Percentiles rank a stretch among this genome's conserved stretches.
Evolutionary conservation across 2,113 vertebrate species (phyloP).

Genomic region (Vanacampus margaritifer): DNA sequence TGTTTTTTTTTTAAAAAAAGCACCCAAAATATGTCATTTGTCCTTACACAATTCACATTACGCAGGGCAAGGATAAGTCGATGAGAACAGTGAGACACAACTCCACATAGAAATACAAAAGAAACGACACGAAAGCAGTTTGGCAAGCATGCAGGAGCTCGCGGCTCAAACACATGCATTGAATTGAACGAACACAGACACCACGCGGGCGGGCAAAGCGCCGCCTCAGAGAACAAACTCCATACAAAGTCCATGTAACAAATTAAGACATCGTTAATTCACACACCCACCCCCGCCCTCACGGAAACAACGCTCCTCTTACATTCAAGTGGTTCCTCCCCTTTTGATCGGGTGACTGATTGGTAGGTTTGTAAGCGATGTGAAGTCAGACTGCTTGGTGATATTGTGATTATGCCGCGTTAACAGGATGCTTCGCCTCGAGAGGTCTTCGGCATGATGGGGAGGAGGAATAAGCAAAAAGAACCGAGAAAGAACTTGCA

Average conservation of each 20-base stretch:
- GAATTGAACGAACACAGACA: slow-evolving; percentile 77
- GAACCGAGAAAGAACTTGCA: slow-evolving; percentile 57
- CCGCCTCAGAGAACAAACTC: slow-evolving; percentile 72
- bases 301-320: slow-evolving; percentile 68
- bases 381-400: slow-evolving; percentile 58
- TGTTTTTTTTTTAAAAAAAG: slow-evolving; percentile 39
- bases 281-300: slow-evolving; percentile 55
- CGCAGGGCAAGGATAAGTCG: slow-evolving; percentile 69
- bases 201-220: slow-evolving; percentile 72
- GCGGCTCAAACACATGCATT: slow-evolving; percentile 78
- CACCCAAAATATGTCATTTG: slow-evolving; percentile 68
- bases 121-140: slow-evolving; percentile 77
- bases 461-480: slow-evolving; percentile 67
- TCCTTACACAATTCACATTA: slow-evolving; percentile 74
- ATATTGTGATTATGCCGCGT: slow-evolving; percentile 44
- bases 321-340: slow-evolving; percentile 78
- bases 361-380: slow-evolving; percentile 57
- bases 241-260: slow-evolving; percentile 77
- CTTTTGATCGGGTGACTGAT: slow-evolving; percentile 65
- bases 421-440: slow-evolving; percentile 58
- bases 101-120: slow-evolving; percentile 73
- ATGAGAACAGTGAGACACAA: slow-evolving; percentile 73
- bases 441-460: slow-evolving; percentile 51
- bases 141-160: slow-evolving; percentile 78
- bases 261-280: slow-evolving; percentile 76